Conservation (phyloP, 1,140 invertebrate species). For the Drosophila melanica region DNA sequence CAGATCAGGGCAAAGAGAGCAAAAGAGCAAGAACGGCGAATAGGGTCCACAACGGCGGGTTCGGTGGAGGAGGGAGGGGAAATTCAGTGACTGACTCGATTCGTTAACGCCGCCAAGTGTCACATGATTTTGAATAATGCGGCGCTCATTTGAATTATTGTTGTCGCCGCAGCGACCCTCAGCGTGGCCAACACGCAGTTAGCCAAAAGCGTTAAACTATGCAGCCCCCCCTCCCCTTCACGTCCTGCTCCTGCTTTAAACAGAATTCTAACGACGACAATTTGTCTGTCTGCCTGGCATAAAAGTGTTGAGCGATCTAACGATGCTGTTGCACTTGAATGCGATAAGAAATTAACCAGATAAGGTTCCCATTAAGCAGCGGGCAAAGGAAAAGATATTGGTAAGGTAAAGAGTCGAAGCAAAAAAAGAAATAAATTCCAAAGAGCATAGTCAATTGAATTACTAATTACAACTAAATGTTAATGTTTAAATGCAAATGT, state of each 20-base stretch:
- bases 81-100: constrained; percentile 45
- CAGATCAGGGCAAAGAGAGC: not conserved
- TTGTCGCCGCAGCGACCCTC: constrained; percentile 53
- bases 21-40: not conserved
- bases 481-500: too few relatives aligned
- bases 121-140: constrained; percentile 72
- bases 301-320: constrained; percentile 25
- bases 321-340: constrained; percentile 2
- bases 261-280: constrained; percentile 40
- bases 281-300: constrained; percentile 29
- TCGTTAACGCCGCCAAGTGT: constrained; percentile 67
- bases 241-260: constrained; percentile 5
- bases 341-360: constrained; percentile 26
- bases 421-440: too few relatives aligned
- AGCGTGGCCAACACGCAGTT: constrained; percentile 20
- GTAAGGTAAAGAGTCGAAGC: not conserved
- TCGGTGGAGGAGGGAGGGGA: not conserved
- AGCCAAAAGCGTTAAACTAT: constrained; percentile 35
- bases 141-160: constrained; percentile 78
- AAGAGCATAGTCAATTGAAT: too few relatives aligned
- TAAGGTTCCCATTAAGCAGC: constrained; percentile 15
- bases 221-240: not conserved
- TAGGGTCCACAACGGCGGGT: not conserved
- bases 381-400: too few relatives aligned
- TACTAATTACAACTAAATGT: too few relatives aligned